Conservation (phyloP, 2,113 vertebrate species). For the Lepisosteus oculatus region DNA sequence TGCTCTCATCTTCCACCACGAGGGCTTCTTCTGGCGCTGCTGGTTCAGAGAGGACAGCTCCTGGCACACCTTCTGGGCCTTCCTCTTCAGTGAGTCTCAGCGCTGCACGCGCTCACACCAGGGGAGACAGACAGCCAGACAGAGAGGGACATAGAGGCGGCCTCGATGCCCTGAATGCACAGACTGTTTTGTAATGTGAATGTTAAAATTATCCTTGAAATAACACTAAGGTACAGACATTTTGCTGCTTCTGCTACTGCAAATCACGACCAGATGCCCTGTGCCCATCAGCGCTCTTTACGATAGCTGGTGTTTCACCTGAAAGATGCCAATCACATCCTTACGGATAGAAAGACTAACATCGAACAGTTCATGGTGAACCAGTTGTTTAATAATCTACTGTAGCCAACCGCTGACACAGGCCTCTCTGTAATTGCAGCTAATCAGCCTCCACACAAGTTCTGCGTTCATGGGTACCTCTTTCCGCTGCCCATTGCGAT, state of each 20-base stretch:
- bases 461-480: constrained; percentile 80
- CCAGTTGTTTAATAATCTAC: no score
- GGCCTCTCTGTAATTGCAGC: no score
- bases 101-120: not conserved
- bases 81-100: constrained; percentile 76
- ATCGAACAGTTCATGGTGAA: no score
- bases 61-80: constrained; percentile 64
- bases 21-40: constrained; percentile 85
- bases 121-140: not conserved
- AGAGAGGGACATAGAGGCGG: not conserved
- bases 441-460: constrained; percentile 67
- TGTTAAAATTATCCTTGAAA: no score
- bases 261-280: no score
- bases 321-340: no score
- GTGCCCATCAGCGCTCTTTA: no score
- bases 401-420: no score
- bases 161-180: no score
- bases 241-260: not conserved
- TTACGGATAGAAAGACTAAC: no score
- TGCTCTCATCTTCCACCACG: constrained; percentile 71
- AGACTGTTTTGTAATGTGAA: no score
- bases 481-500: constrained; percentile 78
- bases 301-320: no score
- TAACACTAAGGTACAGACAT: not conserved
- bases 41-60: constrained; percentile 69